Evolutionary conservation across 2,888 invertebrate genomes (phyloP).

Genomic region (Emesis furor): DNA sequence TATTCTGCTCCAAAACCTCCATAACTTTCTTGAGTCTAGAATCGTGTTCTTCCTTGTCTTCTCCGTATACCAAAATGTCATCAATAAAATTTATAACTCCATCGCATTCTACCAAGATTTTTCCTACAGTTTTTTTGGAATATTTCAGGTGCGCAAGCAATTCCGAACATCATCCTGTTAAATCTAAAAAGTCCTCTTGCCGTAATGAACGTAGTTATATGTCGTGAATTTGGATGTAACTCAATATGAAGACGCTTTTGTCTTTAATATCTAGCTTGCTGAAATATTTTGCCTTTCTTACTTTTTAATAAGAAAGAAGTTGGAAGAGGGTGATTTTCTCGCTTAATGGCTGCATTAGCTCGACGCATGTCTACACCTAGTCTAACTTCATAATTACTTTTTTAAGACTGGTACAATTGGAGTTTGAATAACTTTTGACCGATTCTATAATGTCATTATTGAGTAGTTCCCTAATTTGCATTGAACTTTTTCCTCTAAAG

Average conservation of each 20-base stretch:
- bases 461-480: slow-evolving; percentile 52
- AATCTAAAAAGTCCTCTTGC: not conserved
- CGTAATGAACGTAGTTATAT: not conserved
- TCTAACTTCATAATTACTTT: not conserved
- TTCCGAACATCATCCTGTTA: not conserved
- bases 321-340: not conserved
- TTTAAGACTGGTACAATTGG: slow-evolving; percentile 59
- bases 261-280: slow-evolving; percentile 11
- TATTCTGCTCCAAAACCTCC: slow-evolving; percentile 54
- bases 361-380: not conserved
- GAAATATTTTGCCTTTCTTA: slow-evolving; percentile 3
- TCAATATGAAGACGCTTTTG: not conserved
- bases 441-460: slow-evolving; percentile 63
- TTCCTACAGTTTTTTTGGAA: slow-evolving; percentile 18
- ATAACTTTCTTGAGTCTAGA: slow-evolving; percentile 54
- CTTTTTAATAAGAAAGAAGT: not conserved
- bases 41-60: slow-evolving; percentile 40
- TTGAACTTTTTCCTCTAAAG: slow-evolving; percentile 60
- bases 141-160: slow-evolving; percentile 31
- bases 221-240: not conserved
- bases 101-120: not conserved
- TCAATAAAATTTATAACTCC: slow-evolving; percentile 21
- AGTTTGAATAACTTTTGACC: slow-evolving; percentile 52
- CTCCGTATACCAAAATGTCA: slow-evolving; percentile 35
- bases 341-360: not conserved